A percentile compares a stretch with the other conserved stretches of the same genome.
Evolutionary conservation across 2,888 invertebrate species (phyloP).

Genomic region (Linnaemya tessellans): DNA sequence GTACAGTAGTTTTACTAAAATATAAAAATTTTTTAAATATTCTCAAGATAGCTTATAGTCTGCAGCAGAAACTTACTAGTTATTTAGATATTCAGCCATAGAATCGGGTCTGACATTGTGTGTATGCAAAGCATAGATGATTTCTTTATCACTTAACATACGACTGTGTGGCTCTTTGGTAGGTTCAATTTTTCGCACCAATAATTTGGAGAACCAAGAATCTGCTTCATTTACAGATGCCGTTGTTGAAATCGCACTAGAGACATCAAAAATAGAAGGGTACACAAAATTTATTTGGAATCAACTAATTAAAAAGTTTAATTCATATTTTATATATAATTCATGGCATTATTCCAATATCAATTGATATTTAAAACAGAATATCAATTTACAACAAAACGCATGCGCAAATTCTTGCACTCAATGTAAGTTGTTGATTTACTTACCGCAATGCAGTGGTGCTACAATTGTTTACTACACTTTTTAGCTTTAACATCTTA

Average conservation of each 20-base stretch:
- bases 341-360: no score
- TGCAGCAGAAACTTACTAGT: conserved; percentile 90
- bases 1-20: conserved; percentile 89
- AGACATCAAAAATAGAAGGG: neutral
- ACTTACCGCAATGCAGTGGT: conserved; percentile 74
- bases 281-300: no score
- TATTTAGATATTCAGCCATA: conserved; percentile 92
- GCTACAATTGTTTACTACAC: conserved; percentile 67
- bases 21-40: neutral
- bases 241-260: conserved; percentile 78
- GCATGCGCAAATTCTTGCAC: no score
- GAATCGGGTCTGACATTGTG: conserved; percentile 96
- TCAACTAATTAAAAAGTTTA: no score
- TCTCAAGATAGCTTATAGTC: no score
- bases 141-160: conserved; percentile 97
- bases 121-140: conserved; percentile 96
- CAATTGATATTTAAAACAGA: no score
- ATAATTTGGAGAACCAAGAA: conserved; percentile 94
- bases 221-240: conserved; percentile 83
- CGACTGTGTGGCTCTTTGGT: conserved; percentile 98
- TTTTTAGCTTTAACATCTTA: conserved; percentile 74
- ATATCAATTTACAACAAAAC: no score
- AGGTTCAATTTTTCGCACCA: conserved; percentile 95
- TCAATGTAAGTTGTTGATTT: neutral
- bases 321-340: no score